A percentile compares a stretch with the other conserved stretches of the same genome.
Conservation (phyloP, 2,797 vertebrate species). For the Dryobates pubescens region DNA sequence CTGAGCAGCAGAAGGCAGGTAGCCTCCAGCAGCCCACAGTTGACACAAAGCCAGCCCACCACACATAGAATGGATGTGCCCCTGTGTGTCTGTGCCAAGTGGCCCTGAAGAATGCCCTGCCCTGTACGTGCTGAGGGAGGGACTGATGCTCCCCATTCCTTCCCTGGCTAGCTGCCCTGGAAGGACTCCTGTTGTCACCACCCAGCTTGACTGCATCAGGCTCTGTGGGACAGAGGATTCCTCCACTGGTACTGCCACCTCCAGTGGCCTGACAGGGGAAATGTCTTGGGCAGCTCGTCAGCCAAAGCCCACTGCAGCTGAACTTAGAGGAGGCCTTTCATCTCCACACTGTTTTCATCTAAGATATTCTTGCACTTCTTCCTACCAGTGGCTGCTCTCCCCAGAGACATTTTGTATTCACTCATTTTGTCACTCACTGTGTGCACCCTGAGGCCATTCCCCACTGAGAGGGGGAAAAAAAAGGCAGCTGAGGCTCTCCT, state of each 20-base stretch:
- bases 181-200: background rate
- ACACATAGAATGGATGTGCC: fast-evolving
- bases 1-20: background rate
- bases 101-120: background rate
- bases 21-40: background rate
- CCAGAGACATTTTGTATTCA: background rate
- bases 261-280: background rate
- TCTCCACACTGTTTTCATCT: background rate
- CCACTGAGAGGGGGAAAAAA: background rate
- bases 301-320: background rate
- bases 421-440: background rate
- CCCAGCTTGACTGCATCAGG: background rate
- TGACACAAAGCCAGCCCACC: background rate
- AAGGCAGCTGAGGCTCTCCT: background rate
- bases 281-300: background rate
- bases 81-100: background rate
- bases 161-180: background rate
- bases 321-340: background rate
- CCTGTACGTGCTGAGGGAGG: background rate
- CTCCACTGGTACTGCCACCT: background rate
- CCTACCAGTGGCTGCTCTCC: background rate
- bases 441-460: background rate
- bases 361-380: background rate
- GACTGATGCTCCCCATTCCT: background rate
- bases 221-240: background rate